phyloP scores from a whole-genome alignment of 2,888 invertebrate genomes.

The Eupithecia subfuscata region DNA sequence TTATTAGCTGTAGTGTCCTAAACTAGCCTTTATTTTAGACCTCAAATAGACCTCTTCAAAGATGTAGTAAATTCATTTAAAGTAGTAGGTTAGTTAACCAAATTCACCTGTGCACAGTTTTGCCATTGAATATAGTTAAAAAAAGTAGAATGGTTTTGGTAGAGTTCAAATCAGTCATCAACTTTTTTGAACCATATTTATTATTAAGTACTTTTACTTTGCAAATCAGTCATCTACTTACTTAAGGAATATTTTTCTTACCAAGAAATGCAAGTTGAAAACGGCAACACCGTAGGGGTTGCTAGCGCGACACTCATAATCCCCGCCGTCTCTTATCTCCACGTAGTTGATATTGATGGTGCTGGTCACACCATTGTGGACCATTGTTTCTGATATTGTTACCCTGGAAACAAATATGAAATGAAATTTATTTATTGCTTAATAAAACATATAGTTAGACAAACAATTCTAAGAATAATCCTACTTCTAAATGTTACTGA shows the following conservation, averaged over 20 bases:
- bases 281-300: constrained; percentile 76
- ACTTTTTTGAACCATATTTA: too few relatives aligned
- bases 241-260: constrained; percentile 45
- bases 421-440: too few relatives aligned
- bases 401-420: constrained; percentile 54
- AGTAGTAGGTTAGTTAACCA: too few relatives aligned
- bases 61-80: neutral
- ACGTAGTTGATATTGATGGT: constrained; percentile 70
- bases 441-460: too few relatives aligned
- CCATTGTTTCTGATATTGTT: constrained; percentile 71
- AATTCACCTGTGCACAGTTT: neutral
- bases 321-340: constrained; percentile 73
- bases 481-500: too few relatives aligned
- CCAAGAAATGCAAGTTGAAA: constrained; percentile 68
- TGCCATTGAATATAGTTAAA: neutral
- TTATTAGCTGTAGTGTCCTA: too few relatives aligned
- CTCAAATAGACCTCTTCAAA: neutral
- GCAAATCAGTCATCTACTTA: neutral
- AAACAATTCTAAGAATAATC: too few relatives aligned
- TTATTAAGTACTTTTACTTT: too few relatives aligned
- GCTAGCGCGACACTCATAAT: constrained; percentile 76
- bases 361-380: constrained; percentile 70
- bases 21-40: neutral
- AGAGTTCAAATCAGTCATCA: too few relatives aligned
- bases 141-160: neutral